Evolutionary conservation across 2,797 vertebrate genomes (phyloP), one percentile per base, ranked within the genome.

Genomic region (Crocodylus rhombifer): DNA sequence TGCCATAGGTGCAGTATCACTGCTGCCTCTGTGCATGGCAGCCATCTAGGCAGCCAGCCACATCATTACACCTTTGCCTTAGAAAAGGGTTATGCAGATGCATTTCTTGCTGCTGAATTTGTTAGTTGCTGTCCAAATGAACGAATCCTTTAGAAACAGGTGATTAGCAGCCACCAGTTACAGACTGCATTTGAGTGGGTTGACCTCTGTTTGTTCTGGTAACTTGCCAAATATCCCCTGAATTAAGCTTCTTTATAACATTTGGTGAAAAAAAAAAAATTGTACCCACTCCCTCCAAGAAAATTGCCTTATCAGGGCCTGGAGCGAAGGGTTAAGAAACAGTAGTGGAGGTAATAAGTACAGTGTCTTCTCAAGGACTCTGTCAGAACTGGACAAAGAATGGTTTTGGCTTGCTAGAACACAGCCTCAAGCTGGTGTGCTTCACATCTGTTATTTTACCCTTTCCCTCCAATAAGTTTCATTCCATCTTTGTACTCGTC

Each of bases 141-240:
- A 51, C 10, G 3, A 51, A 51, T 51, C 42, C 42, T 51, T 51
- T 51, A 51, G 42, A 51, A 51, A 61, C 25, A 8, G 25, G 60
- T 61, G 21, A 96, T 96, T 93, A 64, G 36, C 10, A 74, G 63
- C 60, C 60, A 23, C 20, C 60, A 61, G 60, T 80, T 78, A 64
- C 26, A 94, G 96, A 96, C 90, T 96, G 94, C 94, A 82, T n/a
- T 74, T 61, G 84, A 91, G 94, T 86, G 94, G 88, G 90, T 93
- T 61, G 60, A 61, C 18, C 21, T 25, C 60, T 61, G 92, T 64
- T 92, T 91, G 91, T 62, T 56, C 17, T 26, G 21, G 36, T 71
- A 15, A 91, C 81, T 94, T 93, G 60, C 86, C 87, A 93, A 92
- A 91, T 57, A 74, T 30, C 91, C 1, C 0, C 9, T 74, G 60